Evolutionary conservation across 2,888 invertebrate genomes (phyloP).

Genomic region (Listrodromus nycthemerus): DNA sequence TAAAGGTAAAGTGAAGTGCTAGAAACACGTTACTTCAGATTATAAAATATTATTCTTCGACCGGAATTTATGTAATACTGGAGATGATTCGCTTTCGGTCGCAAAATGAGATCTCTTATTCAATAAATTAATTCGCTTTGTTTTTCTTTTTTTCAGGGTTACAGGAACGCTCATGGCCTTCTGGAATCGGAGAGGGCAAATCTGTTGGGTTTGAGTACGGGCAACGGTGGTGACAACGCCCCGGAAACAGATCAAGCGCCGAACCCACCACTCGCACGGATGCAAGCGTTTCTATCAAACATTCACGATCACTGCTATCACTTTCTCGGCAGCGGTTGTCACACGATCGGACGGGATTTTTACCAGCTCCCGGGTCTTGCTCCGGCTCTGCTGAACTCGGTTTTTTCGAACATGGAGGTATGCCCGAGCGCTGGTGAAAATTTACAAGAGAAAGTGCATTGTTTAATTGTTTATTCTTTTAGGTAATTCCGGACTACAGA

Average conservation of each 20-base stretch:
- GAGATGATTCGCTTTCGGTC: background rate
- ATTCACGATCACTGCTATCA: constrained; percentile 94
- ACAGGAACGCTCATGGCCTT: constrained; percentile 89
- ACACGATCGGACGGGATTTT: constrained; percentile 93
- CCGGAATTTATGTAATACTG: too few relatives aligned
- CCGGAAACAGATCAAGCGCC: constrained; percentile 85
- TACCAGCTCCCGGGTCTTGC: constrained; percentile 92
- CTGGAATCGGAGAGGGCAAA: constrained; percentile 91
- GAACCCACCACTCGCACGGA: constrained; percentile 89
- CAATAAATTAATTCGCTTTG: background rate
- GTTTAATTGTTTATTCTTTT: constrained; percentile 74
- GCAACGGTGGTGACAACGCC: constrained; percentile 79
- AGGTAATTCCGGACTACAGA: constrained; percentile 93
- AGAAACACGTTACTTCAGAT: too few relatives aligned
- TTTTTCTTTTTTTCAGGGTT: constrained; percentile 85
- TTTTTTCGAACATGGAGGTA: constrained; percentile 89
- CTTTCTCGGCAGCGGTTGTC: constrained; percentile 87
- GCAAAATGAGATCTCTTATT: background rate
- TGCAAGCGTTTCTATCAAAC: constrained; percentile 93
- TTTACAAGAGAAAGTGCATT: background rate
- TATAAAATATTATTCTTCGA: too few relatives aligned
- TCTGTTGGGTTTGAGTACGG: constrained; percentile 87
- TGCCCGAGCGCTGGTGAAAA: constrained; percentile 56
- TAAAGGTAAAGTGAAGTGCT: too few relatives aligned
- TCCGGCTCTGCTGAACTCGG: constrained; percentile 89